These are phyloP conservation scores for Denticeps clupeoides DNA, from an alignment of 2,797 vertebrate genomes.

Conservation along the genomic window DNA sequence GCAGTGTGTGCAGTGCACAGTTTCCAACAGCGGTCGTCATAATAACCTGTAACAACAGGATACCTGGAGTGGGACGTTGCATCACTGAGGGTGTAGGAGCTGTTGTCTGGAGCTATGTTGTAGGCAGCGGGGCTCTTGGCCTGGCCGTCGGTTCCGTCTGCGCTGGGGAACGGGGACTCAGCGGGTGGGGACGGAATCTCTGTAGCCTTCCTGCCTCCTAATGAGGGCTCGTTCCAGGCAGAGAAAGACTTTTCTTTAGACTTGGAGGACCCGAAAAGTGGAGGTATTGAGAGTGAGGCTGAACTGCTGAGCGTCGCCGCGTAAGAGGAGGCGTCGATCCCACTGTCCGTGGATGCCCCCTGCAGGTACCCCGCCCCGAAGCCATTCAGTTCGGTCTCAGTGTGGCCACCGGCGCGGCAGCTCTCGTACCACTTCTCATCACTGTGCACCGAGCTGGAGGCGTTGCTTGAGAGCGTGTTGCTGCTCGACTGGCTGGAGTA, in stretches of 20 bases:
- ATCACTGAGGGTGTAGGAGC: conserved; percentile 71
- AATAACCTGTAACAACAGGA: too few species aligned
- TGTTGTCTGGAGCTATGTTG: conserved; percentile 62
- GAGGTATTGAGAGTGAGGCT: conserved; percentile 62
- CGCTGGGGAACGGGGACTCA: conserved; percentile 50
- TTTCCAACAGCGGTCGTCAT: too few species aligned
- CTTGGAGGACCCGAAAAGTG: conserved; percentile 51
- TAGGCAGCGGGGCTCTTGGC: conserved; percentile 62
- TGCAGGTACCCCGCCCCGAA: conserved; percentile 71
- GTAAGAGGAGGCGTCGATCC: conserved; percentile 80
- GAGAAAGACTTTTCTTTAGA: conserved; percentile 68
- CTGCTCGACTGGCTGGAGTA: conserved; percentile 92
- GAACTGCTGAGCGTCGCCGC: conserved; percentile 76
- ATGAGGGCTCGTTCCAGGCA: conserved; percentile 72
- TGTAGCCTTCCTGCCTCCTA: conserved; percentile 40
- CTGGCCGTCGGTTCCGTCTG: conserved; percentile 52
- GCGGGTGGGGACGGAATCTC: conserved; percentile 43
- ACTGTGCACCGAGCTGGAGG: conserved; percentile 84
- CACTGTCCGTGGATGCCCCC: conserved; percentile 77
- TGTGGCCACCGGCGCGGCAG: conserved; percentile 58
- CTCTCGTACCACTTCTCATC: conserved; percentile 96
- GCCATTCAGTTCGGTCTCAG: conserved; percentile 75
- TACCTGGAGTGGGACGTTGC: conserved; percentile 76
- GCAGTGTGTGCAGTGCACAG: too few species aligned
- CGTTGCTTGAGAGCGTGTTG: conserved; percentile 92